phyloP scores from a whole-genome alignment of 2,888 invertebrate genomes.

The Deilephila porcellus region DNA sequence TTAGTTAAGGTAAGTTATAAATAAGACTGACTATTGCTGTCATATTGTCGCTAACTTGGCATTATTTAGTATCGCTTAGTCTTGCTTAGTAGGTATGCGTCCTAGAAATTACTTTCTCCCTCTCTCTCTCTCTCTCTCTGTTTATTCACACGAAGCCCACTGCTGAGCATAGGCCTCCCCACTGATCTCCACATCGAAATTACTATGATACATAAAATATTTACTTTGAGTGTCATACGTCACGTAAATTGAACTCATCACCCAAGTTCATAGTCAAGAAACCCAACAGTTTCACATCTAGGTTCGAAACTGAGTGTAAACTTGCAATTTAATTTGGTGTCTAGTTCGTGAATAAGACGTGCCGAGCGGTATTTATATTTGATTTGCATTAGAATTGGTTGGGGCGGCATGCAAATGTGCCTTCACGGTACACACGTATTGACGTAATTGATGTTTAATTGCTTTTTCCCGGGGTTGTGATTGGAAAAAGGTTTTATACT shows the following conservation, averaged over 20 bases:
- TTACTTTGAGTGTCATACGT: background rate
- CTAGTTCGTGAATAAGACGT: slow-evolving; percentile 40
- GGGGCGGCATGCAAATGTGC: slow-evolving; percentile 40
- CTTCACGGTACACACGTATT: background rate
- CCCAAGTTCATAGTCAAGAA: background rate
- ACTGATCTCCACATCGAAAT: too few relatives aligned
- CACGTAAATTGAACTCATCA: background rate
- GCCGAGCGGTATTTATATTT: slow-evolving; percentile 58
- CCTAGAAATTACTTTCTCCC: too few relatives aligned
- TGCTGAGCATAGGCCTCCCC: too few relatives aligned
- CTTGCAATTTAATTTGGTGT: slow-evolving; percentile 50
- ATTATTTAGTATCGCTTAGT: too few relatives aligned
- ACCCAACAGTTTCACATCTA: background rate
- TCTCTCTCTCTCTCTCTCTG: too few relatives aligned
- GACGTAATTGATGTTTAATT: slow-evolving; percentile 23
- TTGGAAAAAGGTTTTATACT: background rate
- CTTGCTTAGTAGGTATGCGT: too few relatives aligned
- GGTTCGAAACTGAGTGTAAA: slow-evolving; percentile 38
- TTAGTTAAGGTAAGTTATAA: too few relatives aligned
- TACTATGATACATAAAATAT: too few relatives aligned
- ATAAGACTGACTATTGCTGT: too few relatives aligned
- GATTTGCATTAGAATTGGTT: slow-evolving; percentile 58
- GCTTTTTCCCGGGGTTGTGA: slow-evolving; percentile 7
- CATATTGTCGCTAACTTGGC: too few relatives aligned
- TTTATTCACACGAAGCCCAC: too few relatives aligned